These are phyloP conservation scores for Bedellia somnulentella DNA, from an alignment of 2,888 invertebrate species.

Conservation along the genomic window DNA sequence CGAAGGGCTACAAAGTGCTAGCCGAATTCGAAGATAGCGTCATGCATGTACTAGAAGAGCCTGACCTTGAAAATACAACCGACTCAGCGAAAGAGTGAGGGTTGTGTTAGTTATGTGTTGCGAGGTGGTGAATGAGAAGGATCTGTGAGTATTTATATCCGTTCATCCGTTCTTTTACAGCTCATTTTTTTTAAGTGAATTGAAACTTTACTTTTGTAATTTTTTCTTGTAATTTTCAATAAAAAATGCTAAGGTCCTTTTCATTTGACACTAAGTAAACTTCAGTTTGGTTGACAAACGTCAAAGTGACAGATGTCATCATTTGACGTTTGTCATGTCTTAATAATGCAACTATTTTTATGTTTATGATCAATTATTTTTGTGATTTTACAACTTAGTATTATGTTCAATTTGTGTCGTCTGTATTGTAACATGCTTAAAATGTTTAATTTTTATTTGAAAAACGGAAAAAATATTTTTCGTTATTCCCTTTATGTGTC, in stretches of 20 bases:
- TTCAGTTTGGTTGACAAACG: too few relatives aligned
- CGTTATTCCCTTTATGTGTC: not conserved
- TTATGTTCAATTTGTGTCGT: too few relatives aligned
- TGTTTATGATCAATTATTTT: too few relatives aligned
- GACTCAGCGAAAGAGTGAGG: not conserved
- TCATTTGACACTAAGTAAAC: too few relatives aligned
- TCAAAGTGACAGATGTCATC: too few relatives aligned
- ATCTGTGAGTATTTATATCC: not conserved
- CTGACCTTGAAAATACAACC: not conserved
- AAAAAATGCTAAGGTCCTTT: too few relatives aligned
- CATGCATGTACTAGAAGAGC: conserved; percentile 24
- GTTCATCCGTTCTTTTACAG: not conserved
- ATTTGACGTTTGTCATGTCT: too few relatives aligned
- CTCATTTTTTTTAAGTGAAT: not conserved
- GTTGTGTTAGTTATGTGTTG: not conserved
- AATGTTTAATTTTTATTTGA: not conserved
- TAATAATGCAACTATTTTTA: too few relatives aligned
- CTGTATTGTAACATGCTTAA: not conserved
- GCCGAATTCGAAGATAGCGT: conserved; percentile 26
- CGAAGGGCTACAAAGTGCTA: conserved; percentile 37
- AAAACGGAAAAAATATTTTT: not conserved
- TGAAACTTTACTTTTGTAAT: not conserved
- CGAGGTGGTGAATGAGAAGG: not conserved
- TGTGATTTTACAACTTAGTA: too few relatives aligned
- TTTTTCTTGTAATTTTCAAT: too few relatives aligned